Conservation (phyloP, 1,140 invertebrate species). For the Cataglyphis hispanica region DNA sequence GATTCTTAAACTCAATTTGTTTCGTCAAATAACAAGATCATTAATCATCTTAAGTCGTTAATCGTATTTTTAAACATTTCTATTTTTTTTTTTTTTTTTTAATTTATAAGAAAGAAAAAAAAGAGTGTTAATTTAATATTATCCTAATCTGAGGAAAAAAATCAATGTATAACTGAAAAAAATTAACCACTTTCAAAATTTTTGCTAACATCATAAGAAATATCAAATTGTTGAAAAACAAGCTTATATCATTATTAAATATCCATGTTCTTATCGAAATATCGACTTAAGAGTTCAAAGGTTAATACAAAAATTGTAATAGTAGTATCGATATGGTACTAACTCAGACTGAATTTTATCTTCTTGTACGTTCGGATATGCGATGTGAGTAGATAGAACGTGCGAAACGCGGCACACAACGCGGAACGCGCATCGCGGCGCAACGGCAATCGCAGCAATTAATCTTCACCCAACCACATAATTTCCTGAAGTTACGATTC, state of each 20-base stretch:
- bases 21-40: background rate
- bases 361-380: conserved; percentile 2
- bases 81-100: background rate
- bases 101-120: background rate
- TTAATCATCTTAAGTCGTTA: background rate
- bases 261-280: background rate
- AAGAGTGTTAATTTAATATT: background rate
- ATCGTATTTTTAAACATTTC: background rate
- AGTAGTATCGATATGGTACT: too few species aligned
- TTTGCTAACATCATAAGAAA: background rate
- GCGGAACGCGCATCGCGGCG: background rate
- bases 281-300: background rate
- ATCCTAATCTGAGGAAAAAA: background rate
- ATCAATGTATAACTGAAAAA: background rate
- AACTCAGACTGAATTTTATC: background rate
- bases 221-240: background rate
- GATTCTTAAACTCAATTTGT: background rate
- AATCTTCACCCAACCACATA: conserved; percentile 20
- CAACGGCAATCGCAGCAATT: conserved; percentile 32
- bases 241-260: background rate
- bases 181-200: background rate
- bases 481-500: conserved; percentile 42
- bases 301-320: conserved; percentile 8
- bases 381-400: conserved; percentile 21
- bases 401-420: background rate